These are phyloP conservation scores for Chrysopa pallens DNA, from an alignment of 1,140 invertebrate genomes.

Conservation along the genomic window DNA sequence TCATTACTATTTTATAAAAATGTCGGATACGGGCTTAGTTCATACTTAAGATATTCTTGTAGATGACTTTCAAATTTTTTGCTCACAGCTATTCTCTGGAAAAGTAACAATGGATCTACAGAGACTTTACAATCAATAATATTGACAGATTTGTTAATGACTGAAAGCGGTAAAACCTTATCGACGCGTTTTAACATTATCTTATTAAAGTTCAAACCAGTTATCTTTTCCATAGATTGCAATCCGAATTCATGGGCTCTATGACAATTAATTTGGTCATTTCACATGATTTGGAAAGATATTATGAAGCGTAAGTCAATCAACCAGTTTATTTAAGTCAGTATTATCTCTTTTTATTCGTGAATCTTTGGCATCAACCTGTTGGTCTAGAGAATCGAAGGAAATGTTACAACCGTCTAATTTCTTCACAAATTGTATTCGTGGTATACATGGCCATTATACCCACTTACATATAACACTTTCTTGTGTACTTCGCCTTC, in stretches of 20 bases:
- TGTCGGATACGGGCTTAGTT: too few relatives aligned
- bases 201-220: constrained; percentile 12
- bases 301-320: constrained; percentile 11
- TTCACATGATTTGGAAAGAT: constrained; percentile 13
- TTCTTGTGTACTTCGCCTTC: constrained; percentile 16
- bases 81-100: constrained; percentile 19
- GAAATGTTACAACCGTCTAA: constrained; percentile 15
- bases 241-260: constrained; percentile 13
- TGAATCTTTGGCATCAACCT: constrained; percentile 16
- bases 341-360: too few relatives aligned
- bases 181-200: too few relatives aligned
- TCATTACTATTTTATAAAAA: constrained; percentile 21
- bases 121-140: constrained; percentile 16
- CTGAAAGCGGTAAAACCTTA: too few relatives aligned
- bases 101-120: constrained; percentile 20
- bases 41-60: constrained; percentile 20
- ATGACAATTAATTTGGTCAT: too few relatives aligned
- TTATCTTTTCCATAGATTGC: constrained; percentile 11
- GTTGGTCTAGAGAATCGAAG: constrained; percentile 15
- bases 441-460: constrained; percentile 9
- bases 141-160: constrained; percentile 13
- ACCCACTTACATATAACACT: constrained; percentile 19
- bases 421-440: too few relatives aligned
- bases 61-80: constrained; percentile 18
- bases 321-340: constrained; percentile 7